phyloP scores from a whole-genome alignment of 2,797 vertebrate species.

The Anableps anableps region DNA sequence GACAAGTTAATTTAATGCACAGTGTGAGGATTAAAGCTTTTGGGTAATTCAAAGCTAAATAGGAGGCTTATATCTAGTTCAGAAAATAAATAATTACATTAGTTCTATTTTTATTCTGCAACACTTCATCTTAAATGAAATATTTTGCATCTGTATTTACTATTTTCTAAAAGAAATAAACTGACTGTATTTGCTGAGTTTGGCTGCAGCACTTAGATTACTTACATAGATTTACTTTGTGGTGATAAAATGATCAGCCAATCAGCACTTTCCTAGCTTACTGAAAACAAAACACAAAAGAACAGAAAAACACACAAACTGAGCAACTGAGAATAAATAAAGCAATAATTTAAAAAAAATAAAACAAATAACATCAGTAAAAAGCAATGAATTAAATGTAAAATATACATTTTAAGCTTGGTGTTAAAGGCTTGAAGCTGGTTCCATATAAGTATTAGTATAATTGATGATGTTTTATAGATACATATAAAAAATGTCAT shows the following conservation, averaged over 20 bases:
- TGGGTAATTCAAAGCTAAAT: slow-evolving; percentile 57
- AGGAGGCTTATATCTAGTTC: slow-evolving; percentile 40
- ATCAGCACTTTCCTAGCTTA: no score
- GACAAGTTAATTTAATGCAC: slow-evolving; percentile 69
- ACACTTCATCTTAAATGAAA: slow-evolving; percentile 33
- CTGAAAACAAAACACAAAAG: not conserved
- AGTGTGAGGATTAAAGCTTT: slow-evolving; percentile 59
- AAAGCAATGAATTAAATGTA: not conserved
- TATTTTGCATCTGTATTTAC: slow-evolving; percentile 22
- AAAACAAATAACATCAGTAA: not conserved
- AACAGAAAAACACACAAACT: not conserved
- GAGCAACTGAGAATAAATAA: not conserved
- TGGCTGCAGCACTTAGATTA: not conserved
- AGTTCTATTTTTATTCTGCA: slow-evolving; percentile 34
- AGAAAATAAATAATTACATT: slow-evolving; percentile 21
- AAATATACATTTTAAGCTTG: not conserved
- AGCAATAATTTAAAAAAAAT: not conserved
- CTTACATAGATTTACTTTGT: not conserved
- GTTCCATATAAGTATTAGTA: not conserved
- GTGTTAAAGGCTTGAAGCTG: not conserved
- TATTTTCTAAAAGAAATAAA: not conserved
- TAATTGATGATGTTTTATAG: not conserved
- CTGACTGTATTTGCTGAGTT: not conserved
- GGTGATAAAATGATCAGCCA: not conserved
- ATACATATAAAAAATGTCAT: not conserved